phyloP scores from a whole-genome alignment of 2,888 invertebrate genomes.

The Empis livida region DNA sequence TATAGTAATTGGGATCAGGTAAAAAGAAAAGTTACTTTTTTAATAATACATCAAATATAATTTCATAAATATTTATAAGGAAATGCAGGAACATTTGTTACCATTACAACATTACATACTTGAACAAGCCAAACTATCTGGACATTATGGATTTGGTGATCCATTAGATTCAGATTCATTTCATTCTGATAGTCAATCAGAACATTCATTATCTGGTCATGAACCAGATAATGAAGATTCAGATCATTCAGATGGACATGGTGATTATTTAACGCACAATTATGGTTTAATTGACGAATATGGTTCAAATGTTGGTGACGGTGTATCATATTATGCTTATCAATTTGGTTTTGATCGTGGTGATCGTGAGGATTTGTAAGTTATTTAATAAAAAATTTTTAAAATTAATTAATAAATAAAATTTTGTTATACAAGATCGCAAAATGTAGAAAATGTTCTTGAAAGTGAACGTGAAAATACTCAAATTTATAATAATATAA shows the following conservation, averaged over 20 bases:
- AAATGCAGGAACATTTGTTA: conserved; percentile 59
- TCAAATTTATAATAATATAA: conserved; percentile 1
- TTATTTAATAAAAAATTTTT: not conserved
- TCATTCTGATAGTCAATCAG: conserved; percentile 62
- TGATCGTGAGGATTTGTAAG: conserved; percentile 37
- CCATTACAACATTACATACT: conserved; percentile 80
- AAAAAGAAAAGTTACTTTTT: not conserved
- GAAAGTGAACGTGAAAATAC: conserved; percentile 23
- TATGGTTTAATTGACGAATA: conserved; percentile 35
- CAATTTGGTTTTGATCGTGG: conserved; percentile 46
- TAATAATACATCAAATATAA: not conserved
- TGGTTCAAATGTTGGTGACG: conserved; percentile 37
- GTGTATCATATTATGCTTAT: conserved; percentile 48
- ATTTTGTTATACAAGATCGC: conserved; percentile 27
- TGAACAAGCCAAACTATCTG: conserved; percentile 62
- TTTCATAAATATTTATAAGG: conserved; percentile 14
- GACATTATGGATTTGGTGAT: conserved; percentile 55
- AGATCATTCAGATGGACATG: conserved; percentile 53
- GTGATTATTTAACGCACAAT: conserved; percentile 48
- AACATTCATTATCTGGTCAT: conserved; percentile 50
- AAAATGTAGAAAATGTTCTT: conserved; percentile 35
- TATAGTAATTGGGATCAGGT: conserved; percentile 59
- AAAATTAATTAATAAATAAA: not conserved
- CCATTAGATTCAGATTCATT: conserved; percentile 62
- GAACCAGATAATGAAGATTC: conserved; percentile 67